These are phyloP conservation scores for Artibeus lituratus DNA, from an alignment of 2,797 vertebrate genomes.

Conservation along the genomic window DNA sequence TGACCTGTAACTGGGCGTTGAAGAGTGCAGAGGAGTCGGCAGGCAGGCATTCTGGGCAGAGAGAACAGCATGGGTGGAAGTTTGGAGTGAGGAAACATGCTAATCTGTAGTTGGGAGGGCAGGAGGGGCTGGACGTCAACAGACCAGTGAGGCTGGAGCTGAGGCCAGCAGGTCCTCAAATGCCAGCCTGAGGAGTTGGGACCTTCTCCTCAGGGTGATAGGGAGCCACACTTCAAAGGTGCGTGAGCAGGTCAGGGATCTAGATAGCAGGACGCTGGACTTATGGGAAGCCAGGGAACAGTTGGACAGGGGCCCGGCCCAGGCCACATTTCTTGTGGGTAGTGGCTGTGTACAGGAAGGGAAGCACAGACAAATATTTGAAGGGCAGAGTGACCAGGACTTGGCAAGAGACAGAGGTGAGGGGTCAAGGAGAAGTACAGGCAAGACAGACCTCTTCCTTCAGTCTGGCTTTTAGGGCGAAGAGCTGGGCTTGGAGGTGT, in stretches of 20 bases:
- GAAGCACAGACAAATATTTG: constrained; percentile 26
- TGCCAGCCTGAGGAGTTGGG: not conserved
- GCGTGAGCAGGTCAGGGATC: not conserved
- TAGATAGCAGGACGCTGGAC: not conserved
- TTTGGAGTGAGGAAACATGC: not conserved
- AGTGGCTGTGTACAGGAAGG: not conserved
- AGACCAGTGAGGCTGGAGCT: not conserved
- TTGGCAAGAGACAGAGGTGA: not conserved
- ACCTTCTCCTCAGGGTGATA: not conserved
- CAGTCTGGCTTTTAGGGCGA: not conserved
- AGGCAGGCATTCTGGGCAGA: not conserved
- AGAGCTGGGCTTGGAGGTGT: not conserved
- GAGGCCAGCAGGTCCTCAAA: not conserved
- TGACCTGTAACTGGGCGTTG: not conserved
- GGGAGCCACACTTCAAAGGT: not conserved
- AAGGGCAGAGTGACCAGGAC: not conserved
- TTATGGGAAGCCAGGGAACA: not conserved
- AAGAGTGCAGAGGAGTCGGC: not conserved
- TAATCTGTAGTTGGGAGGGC: no score
- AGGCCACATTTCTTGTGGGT: not conserved
- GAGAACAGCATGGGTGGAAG: not conserved
- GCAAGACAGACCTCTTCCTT: not conserved
- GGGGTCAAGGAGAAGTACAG: not conserved
- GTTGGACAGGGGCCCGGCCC: not conserved
- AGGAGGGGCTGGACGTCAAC: not conserved